Evolutionary conservation across 2,797 vertebrate genomes (phyloP), one percentile per base, ranked within the genome.

Genomic region (Pseudomugil tenellus): DNA sequence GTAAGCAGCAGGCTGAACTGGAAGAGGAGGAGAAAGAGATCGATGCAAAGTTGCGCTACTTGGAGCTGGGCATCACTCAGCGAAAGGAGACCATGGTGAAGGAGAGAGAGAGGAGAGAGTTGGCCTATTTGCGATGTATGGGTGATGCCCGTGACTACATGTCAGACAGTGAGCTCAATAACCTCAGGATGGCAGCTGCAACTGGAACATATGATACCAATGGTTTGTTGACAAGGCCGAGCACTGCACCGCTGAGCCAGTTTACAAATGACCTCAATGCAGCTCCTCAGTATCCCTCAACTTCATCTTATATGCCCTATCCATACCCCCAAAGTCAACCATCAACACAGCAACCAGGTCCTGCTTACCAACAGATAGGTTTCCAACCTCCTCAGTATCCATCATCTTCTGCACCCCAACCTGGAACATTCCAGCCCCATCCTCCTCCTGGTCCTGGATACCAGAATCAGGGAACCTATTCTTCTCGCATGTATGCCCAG

Each of bases 1-100:
- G 98, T 61, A 99, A 99, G 90, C 98, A 99, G 87, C 98, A 99
- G 87, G 97, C 96, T 0, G 98, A 99, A 87, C 91, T 99, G 74
- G 98, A 99, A 0, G 98, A 99, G 79, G 98, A 99, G 80, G 98
- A 99, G 88, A 99, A 99, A 87, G 98, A 99, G 91, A 99, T 99
- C 1, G 98, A 99, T 3, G 98, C 98, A 56, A 99, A 98, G 88
- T 91, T 99, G 73, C 97, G 98, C 70, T 99, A 97, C 89, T 90
- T 99, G 83, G 98, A 99, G 88, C 87, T 98, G 58, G 98, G 98
- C 53, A 99, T 99, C 81, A 96, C 95, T 13, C 98, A 98, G 63
- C 96, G 98, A 64, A 99, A 99, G 76, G 98, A 99, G 85, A 97
- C 97, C 0, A 91, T 98, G 89, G 94, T 97, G 74, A 98, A 98